A percentile compares a stretch with the other conserved stretches of the same genome.
Conservation (phyloP, 2,888 invertebrate genomes). For the Flexamia atlantica region DNA sequence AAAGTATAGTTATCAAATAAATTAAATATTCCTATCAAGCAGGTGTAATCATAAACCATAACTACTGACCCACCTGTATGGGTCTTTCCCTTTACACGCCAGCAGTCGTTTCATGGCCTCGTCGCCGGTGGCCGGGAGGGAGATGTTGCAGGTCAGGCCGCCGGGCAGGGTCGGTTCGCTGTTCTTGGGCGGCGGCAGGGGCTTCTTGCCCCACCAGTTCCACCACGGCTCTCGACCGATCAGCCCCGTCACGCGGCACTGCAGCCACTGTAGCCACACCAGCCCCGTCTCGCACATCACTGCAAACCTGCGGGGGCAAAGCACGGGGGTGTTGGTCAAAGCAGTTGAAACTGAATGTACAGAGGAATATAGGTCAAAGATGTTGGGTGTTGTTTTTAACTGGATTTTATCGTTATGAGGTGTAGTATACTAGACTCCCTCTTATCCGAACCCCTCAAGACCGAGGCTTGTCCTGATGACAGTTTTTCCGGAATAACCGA, state of each 20-base stretch:
- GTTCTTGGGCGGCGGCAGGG: slow-evolving; percentile 60
- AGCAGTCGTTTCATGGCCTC: slow-evolving; percentile 96
- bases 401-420: no score
- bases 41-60: no score
- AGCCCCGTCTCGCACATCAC: slow-evolving; percentile 63
- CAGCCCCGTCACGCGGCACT: slow-evolving; percentile 57
- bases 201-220: slow-evolving; percentile 70
- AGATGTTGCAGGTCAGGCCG: slow-evolving; percentile 84
- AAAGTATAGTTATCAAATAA: no score
- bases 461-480: no score
- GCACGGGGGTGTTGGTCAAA: no score
- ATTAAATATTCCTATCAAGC: no score
- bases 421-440: no score
- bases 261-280: slow-evolving; percentile 59
- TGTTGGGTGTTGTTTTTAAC: no score
- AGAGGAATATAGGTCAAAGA: no score
- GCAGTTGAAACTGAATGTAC: no score
- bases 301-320: slow-evolving; percentile 62
- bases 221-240: slow-evolving; percentile 59
- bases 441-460: no score
- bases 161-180: slow-evolving; percentile 72
- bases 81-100: slow-evolving; percentile 97
- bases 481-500: no score
- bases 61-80: slow-evolving; percentile 83
- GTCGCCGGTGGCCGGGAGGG: slow-evolving; percentile 92